Conservation (phyloP, 1,140 invertebrate genomes). For the Cepaea nemoralis region DNA sequence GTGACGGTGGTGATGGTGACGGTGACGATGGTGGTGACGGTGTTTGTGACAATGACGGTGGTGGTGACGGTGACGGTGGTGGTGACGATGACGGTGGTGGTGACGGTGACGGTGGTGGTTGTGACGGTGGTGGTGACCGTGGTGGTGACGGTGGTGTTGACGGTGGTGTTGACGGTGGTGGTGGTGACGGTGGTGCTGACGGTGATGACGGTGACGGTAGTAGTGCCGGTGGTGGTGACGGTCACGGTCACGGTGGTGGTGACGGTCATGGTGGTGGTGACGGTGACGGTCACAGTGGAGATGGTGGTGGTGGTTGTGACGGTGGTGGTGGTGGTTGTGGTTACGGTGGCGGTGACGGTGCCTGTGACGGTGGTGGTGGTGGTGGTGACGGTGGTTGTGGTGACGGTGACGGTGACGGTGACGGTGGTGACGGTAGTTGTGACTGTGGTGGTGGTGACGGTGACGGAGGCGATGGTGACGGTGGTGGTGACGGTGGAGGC, state of each 20-base stretch:
- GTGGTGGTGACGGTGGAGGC: conserved; percentile 1
- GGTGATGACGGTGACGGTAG: not conserved
- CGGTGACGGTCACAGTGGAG: not conserved
- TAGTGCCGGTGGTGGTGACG: no score
- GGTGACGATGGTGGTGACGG: not conserved
- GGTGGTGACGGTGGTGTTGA: no score
- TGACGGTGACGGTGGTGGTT: no score
- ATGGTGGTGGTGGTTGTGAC: no score
- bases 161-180: not conserved
- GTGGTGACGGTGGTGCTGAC: not conserved
- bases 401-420: no score
- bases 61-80: not conserved
- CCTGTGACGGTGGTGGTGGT: not conserved
- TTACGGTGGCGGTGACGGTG: not conserved
- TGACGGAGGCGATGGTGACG: not conserved
- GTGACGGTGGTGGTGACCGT: no score
- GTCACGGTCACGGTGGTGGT: not conserved
- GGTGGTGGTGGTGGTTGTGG: no score
- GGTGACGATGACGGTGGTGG: not conserved
- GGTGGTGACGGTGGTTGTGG: no score
- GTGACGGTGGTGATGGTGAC: not conserved
- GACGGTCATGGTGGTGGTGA: not conserved
- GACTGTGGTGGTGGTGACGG: no score
- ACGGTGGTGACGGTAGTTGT: no score
- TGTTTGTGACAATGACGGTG: not conserved